Evolutionary conservation across 2,797 vertebrate species (phyloP), one percentile per base, ranked within the genome.

Genomic region (Myoxocephalus aenaeus): DNA sequence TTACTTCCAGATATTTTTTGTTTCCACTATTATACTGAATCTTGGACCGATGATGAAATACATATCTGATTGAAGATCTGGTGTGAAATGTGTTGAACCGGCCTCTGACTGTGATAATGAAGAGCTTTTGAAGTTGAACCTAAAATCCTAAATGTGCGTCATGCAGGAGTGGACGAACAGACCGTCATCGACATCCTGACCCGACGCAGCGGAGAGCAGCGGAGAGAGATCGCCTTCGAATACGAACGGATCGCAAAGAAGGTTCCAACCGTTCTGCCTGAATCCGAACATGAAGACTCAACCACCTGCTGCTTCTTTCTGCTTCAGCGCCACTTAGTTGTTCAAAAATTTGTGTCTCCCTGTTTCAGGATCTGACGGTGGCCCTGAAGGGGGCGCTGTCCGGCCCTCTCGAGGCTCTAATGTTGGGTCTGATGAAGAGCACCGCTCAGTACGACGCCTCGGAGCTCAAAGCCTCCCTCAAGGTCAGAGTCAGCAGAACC

Each of bases 401-500:
- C 0, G 97, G 98, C 76, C 93, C 97, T 67, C 94, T 99, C 87
- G 97, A 98, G 92, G 65, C 96, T 0, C 92, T 98, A 82, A 92
- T 99, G 78, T 79, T 99, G 91, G 98, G 97, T n/a, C 92, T 99
- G 70, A 92, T 99, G 95, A 99, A 98, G 92, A 97, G 96, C 86
- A 96, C 96, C 0, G 70, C 96, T 46, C 96, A 99, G 87, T 99
- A 96, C 3, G 98, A 99, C 3, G 97, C 98, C 70, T 94, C 94
- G 0, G 97, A 98, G 85, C 88, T 99, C 87, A 97, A 95, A 88
- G 92, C 88, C 17, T 93, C 98, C 81, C 97, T 99, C 92, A 99
- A 99, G 96, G 98, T 98, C 86, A 94, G 89, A 20, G 56, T 20
- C 17, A 18, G 25, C 25, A 10, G 54, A 32, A 57, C 25, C 3